These are phyloP conservation scores for Cecidostiba fungosa DNA, from an alignment of 2,888 invertebrate genomes.

Conservation along the genomic window DNA sequence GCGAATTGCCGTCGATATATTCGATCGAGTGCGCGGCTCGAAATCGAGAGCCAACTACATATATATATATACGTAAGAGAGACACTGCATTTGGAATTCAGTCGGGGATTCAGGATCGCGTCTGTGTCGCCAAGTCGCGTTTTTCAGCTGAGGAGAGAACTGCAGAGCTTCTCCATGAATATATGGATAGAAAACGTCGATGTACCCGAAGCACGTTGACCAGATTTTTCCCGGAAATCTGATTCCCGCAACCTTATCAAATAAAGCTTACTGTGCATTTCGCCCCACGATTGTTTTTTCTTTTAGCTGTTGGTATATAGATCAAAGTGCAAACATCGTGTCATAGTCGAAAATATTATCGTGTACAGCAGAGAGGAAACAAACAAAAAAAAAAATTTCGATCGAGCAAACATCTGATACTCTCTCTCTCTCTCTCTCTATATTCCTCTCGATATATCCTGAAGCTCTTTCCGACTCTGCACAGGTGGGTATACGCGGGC, in stretches of 20 bases:
- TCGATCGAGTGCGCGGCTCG: background rate
- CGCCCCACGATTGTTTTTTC: no score
- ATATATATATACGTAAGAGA: background rate
- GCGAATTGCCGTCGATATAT: background rate
- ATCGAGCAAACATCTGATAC: constrained; percentile 17
- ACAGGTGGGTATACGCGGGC: background rate
- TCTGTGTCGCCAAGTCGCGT: background rate
- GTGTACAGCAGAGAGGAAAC: background rate
- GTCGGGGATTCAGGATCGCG: background rate
- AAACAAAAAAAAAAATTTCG: background rate
- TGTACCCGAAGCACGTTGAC: background rate
- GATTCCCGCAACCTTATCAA: background rate
- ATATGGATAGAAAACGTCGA: background rate
- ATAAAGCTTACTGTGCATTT: background rate
- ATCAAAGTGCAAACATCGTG: background rate
- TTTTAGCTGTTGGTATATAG: no score
- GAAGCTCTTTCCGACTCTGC: background rate
- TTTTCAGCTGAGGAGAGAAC: background rate
- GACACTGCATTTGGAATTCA: background rate
- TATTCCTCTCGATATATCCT: background rate
- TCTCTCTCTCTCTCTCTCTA: background rate
- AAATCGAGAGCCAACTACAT: background rate
- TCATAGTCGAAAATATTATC: background rate
- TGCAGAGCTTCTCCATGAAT: background rate
- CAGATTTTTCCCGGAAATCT: background rate